phyloP scores from a whole-genome alignment of 2,113 vertebrate species.

The Mola mola region DNA sequence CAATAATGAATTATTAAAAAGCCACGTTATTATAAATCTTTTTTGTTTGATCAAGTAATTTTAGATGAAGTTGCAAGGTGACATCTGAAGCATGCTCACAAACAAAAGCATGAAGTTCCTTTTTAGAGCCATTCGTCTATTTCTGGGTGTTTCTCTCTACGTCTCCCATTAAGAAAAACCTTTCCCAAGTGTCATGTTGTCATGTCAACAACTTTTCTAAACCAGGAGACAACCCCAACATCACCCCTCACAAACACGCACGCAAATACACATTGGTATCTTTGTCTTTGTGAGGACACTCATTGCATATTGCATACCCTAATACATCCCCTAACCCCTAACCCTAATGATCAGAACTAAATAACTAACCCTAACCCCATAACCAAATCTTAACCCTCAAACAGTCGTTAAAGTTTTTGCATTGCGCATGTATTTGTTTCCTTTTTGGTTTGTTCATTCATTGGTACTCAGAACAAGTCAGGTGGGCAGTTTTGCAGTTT shows the following conservation, averaged over 20 bases:
- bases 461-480: no score
- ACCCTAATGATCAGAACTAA: no score
- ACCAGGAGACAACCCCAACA: constrained; percentile 55
- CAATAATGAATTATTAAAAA: background rate
- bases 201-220: constrained; percentile 64
- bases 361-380: no score
- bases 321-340: no score
- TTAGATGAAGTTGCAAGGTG: constrained; percentile 6
- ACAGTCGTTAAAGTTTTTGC: no score
- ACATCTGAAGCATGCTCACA: constrained; percentile 10
- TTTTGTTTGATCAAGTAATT: constrained; percentile 8
- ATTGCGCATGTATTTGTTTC: no score
- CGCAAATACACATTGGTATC: no score
- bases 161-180: constrained; percentile 48
- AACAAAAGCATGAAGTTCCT: constrained; percentile 26
- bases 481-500: no score
- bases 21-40: background rate
- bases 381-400: no score
- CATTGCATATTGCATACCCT: no score
- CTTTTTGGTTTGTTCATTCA: no score
- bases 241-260: constrained; percentile 16
- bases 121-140: constrained; percentile 47
- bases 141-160: constrained; percentile 44
- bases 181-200: constrained; percentile 67
- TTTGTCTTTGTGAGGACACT: no score